phyloP scores from a whole-genome alignment of 2,888 invertebrate genomes.

The Cyrtodaria siliqua region DNA sequence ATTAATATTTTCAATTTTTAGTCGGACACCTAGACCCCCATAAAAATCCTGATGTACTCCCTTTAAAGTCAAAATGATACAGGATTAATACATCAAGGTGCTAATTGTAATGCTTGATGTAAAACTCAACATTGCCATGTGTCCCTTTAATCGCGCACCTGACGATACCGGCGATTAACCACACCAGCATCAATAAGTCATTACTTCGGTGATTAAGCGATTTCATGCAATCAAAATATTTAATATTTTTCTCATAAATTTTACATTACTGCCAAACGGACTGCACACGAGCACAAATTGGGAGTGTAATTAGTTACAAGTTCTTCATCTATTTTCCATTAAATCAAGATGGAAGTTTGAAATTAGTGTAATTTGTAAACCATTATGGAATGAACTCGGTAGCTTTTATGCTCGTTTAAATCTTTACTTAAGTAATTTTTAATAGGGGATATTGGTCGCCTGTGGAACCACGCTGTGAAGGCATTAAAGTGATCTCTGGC shows the following conservation, averaged over 20 bases:
- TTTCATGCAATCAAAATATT: slow-evolving; percentile 54
- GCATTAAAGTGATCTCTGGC: slow-evolving; percentile 13
- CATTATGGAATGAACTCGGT: slow-evolving; percentile 43
- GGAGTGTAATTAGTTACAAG: slow-evolving; percentile 53
- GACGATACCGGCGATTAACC: too few species aligned
- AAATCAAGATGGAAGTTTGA: slow-evolving; percentile 46
- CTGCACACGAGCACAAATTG: slow-evolving; percentile 60
- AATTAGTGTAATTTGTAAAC: slow-evolving; percentile 61
- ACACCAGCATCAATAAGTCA: too few species aligned
- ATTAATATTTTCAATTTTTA: too few species aligned
- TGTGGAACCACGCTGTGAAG: slow-evolving; percentile 35
- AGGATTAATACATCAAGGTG: too few species aligned
- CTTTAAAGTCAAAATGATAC: too few species aligned
- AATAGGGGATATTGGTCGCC: slow-evolving; percentile 50
- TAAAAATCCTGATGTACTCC: too few species aligned
- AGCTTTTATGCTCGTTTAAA: slow-evolving; percentile 35
- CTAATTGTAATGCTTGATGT: too few species aligned
- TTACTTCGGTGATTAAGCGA: background rate
- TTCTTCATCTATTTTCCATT: slow-evolving; percentile 64
- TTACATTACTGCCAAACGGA: slow-evolving; percentile 46
- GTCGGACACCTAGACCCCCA: too few species aligned
- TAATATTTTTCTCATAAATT: slow-evolving; percentile 58
- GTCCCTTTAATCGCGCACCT: too few species aligned
- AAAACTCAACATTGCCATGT: too few species aligned
- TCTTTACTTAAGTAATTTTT: slow-evolving; percentile 47